phyloP scores from a whole-genome alignment of 2,888 invertebrate genomes.

The Drosophila cracens region DNA sequence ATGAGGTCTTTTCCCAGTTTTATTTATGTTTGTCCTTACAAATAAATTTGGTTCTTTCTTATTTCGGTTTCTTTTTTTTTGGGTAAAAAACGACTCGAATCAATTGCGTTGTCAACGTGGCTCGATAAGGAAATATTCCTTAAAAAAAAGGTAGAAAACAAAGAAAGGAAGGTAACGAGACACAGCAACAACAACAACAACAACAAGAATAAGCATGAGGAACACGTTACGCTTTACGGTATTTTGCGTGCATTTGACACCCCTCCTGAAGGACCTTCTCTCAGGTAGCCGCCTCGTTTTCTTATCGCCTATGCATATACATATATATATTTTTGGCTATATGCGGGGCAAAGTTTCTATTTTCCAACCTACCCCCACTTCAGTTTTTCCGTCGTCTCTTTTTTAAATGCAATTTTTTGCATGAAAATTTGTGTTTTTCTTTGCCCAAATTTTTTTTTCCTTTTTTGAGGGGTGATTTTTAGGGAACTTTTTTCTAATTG shows the following conservation, averaged over 20 bases:
- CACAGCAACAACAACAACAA: conserved; percentile 9
- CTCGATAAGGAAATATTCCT: conserved; percentile 63
- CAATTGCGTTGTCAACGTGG: conserved; percentile 72
- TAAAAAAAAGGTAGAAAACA: conserved; percentile 58
- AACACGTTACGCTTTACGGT: conserved; percentile 67
- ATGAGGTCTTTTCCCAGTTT: conserved; percentile 52
- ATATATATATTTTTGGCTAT: conserved; percentile 27
- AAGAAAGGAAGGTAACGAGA: conserved; percentile 56
- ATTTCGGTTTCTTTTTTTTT: conserved; percentile 40
- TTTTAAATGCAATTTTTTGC: conserved; percentile 78
- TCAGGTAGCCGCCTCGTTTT: conserved; percentile 61
- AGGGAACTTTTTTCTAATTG: conserved; percentile 54
- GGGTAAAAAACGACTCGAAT: conserved; percentile 75
- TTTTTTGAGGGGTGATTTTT: conserved; percentile 54
- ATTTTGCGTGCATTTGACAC: conserved; percentile 76
- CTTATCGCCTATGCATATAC: conserved; percentile 61
- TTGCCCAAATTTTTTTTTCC: conserved; percentile 9
- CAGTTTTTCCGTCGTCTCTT: conserved; percentile 56
- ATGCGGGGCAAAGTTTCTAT: conserved; percentile 41
- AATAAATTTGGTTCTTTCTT: conserved; percentile 18
- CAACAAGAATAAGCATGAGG: conserved; percentile 7
- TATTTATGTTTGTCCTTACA: conserved; percentile 71
- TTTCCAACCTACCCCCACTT: conserved; percentile 49
- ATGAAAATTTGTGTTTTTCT: conserved; percentile 61
- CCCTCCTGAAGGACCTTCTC: conserved; percentile 39